Base-by-base conservation (phyloP, 2,797 vertebrate genomes). In the Pagetopsis macropterus region DNA sequence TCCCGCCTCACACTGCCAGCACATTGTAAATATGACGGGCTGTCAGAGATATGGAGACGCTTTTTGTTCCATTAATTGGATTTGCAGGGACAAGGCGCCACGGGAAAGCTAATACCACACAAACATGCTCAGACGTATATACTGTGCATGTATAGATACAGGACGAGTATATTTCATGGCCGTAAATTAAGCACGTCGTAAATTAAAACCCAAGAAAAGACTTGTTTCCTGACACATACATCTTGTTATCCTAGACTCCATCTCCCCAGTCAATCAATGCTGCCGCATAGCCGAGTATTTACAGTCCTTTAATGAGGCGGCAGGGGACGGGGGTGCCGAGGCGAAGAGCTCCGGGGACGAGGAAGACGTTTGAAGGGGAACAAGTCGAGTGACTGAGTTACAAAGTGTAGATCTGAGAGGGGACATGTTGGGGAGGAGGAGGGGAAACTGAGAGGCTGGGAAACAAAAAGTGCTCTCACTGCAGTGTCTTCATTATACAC, bases 261-360 rank as follows among this genome's bases (percentile, higher is more conserved):
- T 48, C 76, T 71, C 72, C 40, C 62, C 75, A 87, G 81, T 88
- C 86, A 90, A 82, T 90, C 88, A 84, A 83, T 87, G 76, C 45
- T 15, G 46, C 84, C 68, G 79, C 84, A 74, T 68, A 65, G 76
- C 76, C 75, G 62, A 81, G 76, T 89, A 88, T 90, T 91, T 89
- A 91, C 90, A 81, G 81, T 88, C 87, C 86, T 88, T 88, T 92
- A 91, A 91, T 89, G 88, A 90, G 87, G 79, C 84, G 60, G 78
- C 87, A 9, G 59, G 87, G 88, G 88, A 91, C 59, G 2, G 63
- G 73, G 31, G 79, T 62, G 82, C 72, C 9, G 51, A 73, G 65
- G 84, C 45, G 2, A 57, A 48, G 74, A 49, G 78, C 87, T 84
- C 82, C 52, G 13, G 82, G 79, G 88, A 89, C 57, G 1, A 43